These are phyloP conservation scores for Centrocercus urophasianus DNA, from an alignment of 2,113 vertebrate species.

Conservation along the genomic window DNA sequence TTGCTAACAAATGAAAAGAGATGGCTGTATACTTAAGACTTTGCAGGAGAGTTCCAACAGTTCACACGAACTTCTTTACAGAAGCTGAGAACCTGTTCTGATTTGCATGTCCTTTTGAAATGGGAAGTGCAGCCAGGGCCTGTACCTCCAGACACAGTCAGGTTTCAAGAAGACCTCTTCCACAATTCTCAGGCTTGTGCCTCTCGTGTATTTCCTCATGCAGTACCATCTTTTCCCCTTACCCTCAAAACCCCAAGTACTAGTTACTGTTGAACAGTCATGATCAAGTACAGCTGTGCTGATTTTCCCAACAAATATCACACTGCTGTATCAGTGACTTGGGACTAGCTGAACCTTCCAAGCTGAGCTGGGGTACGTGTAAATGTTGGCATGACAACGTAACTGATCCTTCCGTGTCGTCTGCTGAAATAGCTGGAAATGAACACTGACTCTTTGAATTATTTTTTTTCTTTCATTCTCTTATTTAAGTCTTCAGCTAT, in stretches of 20 bases:
- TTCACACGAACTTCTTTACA: background rate
- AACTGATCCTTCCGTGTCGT: background rate
- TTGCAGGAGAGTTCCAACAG: background rate
- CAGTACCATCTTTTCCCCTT: background rate
- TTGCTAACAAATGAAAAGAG: background rate
- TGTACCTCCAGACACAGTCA: background rate
- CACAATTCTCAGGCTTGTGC: background rate
- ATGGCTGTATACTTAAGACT: background rate
- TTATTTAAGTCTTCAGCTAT: background rate
- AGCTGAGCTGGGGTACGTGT: background rate
- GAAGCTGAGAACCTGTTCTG: background rate
- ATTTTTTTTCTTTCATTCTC: background rate
- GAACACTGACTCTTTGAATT: background rate
- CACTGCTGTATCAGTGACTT: background rate
- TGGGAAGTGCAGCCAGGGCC: background rate
- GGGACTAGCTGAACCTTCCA: background rate
- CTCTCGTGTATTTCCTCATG: background rate
- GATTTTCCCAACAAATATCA: background rate
- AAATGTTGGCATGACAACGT: background rate
- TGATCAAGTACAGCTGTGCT: background rate
- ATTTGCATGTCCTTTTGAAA: background rate
- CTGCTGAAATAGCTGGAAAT: background rate
- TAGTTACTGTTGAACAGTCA: background rate
- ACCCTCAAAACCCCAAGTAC: background rate
- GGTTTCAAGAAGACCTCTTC: background rate